Evolutionary conservation across 2,113 vertebrate genomes (phyloP), one percentile per base, ranked within the genome.

Genomic region (Vidua macroura): DNA sequence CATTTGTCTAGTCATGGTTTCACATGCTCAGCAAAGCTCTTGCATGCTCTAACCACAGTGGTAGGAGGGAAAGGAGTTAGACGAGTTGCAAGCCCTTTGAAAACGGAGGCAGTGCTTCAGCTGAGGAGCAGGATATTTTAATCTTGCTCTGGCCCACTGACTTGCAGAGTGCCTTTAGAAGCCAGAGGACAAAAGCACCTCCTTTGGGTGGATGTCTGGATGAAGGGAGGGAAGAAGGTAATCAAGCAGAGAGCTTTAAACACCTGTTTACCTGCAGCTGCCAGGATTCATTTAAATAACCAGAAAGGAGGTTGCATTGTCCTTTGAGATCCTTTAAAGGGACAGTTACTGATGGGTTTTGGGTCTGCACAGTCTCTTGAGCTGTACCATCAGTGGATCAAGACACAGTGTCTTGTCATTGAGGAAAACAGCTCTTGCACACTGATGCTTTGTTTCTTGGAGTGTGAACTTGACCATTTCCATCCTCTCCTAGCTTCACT

Each of bases 1-100:
- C 77, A 68, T 94, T 95, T 95, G 92, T 88, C 89, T 92, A 96
- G 95, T 95, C 95, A 95, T 79, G 90, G 96, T 92, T 94, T 96
- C 95, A 95, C 93, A 90, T 86, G 95, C 83, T 96, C 88, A 90
- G 95, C 93, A 96, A 96, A 94, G 90, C 77, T 72, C 83, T 81
- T 90, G 83, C 60, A 37, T 43, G 88, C 88, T 53, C 86, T 90
- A 96, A 93, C 93, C 92, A 62, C 95, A 95, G 63, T 90, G 88
- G 72, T 24, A 88, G 88, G 53, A 94, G 88, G 75, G 62, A 90
- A 90, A 95, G 93, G 90, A 84, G 93, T 96, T 51, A 11, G 87
- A 88, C 82, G 21, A 59, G 93, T 92, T 64, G 76, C 49, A 49
- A 15, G n/a, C 56, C 8, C 66, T 88, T 94, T 93, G 49, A 79